Percentiles rank a stretch among this genome's conserved stretches.
Conservation (phyloP, 2,888 invertebrate genomes). For the Acanthosepion pharaonis region DNA sequence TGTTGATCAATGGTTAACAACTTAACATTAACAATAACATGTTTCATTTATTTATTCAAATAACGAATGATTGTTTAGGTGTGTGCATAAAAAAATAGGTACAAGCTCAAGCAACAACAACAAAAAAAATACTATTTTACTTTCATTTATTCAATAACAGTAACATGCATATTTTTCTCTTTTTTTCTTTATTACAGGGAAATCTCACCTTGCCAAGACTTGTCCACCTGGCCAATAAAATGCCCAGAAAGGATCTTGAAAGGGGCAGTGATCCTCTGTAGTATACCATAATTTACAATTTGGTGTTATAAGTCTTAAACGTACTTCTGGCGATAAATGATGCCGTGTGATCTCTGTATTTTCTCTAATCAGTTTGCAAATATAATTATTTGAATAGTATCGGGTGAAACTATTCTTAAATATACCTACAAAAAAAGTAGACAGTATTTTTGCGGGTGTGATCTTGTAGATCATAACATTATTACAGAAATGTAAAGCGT, state of each 20-base stretch:
- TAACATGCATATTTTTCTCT: no score
- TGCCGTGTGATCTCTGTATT: conserved; percentile 62
- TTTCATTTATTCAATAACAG: no score
- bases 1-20: no score
- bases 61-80: no score
- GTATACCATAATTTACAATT: conserved; percentile 79
- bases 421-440: not conserved
- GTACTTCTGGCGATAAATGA: conserved; percentile 81
- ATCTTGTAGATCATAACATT: not conserved
- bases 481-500: no score
- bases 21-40: no score
- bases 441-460: not conserved
- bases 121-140: no score
- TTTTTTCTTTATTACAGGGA: not conserved
- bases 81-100: no score
- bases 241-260: conserved; percentile 83
- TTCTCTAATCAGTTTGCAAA: not conserved
- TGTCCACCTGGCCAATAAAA: conserved; percentile 88
- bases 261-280: conserved; percentile 72
- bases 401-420: not conserved
- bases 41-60: no score
- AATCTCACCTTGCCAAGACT: conserved; percentile 79
- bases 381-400: not conserved
- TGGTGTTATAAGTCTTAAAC: conserved; percentile 80
- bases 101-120: no score